A percentile compares a stretch with the other conserved stretches of the same genome.
Evolutionary conservation across 2,113 vertebrate genomes (phyloP).

Genomic region (Tupaia chinensis): DNA sequence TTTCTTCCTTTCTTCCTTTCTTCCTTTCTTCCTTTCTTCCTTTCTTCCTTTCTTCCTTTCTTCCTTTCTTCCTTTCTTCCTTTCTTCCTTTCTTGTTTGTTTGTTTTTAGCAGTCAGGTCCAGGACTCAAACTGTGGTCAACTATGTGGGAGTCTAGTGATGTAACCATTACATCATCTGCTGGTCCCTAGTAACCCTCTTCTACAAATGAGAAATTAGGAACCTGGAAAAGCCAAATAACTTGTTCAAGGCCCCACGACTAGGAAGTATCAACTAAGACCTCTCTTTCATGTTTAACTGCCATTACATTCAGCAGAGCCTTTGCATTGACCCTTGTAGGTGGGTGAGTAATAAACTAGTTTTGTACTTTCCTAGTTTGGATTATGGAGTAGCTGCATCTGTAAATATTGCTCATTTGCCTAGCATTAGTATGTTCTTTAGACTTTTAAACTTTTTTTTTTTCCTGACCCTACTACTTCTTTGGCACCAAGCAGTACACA

Average conservation of each 20-base stretch:
- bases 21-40: too few relatives aligned
- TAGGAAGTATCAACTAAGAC: not conserved
- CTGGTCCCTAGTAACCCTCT: too few relatives aligned
- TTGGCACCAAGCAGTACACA: not conserved
- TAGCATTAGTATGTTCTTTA: not conserved
- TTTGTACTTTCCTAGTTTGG: not conserved
- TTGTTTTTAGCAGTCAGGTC: too few relatives aligned
- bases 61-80: too few relatives aligned
- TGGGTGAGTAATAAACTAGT: not conserved
- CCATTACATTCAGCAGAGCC: not conserved
- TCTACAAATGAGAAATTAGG: not conserved
- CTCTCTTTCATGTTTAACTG: not conserved
- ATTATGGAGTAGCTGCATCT: not conserved
- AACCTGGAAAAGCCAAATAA: not conserved
- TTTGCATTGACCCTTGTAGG: not conserved
- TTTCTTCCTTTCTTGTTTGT: too few relatives aligned
- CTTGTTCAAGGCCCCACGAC: not conserved
- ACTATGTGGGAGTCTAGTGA: too few relatives aligned
- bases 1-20: too few relatives aligned
- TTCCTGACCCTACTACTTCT: not conserved
- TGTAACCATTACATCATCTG: too few relatives aligned
- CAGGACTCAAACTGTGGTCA: too few relatives aligned
- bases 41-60: not conserved
- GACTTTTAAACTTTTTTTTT: not conserved
- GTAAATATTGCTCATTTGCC: not conserved